phyloP scores from a whole-genome alignment of 2,113 vertebrate genomes.

The Siniperca knerii region DNA sequence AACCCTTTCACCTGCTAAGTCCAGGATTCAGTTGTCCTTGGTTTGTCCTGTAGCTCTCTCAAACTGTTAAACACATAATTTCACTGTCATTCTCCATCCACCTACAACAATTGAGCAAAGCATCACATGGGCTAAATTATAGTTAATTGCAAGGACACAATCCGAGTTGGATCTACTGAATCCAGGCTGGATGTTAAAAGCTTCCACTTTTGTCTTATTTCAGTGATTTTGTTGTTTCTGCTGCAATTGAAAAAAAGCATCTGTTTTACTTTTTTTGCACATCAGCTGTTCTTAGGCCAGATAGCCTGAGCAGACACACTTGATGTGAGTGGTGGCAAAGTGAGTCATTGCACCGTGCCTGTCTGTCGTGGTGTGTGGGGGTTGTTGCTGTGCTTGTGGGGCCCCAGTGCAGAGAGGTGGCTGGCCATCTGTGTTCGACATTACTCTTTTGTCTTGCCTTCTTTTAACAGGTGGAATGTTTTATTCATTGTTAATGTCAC shows the following conservation, averaged over 20 bases:
- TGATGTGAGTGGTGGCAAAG: constrained; percentile 99
- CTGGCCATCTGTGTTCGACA: constrained; percentile 91
- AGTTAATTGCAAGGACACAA: constrained; percentile 55
- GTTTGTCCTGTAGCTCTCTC: constrained; percentile 65
- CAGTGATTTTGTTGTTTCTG: constrained; percentile 86
- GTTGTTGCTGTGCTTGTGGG: constrained; percentile 86
- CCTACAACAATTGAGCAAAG: constrained; percentile 35
- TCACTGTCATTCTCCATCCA: constrained; percentile 83
- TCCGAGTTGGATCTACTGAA: constrained; percentile 75
- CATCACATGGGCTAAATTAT: constrained; percentile 38
- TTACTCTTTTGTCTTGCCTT: constrained; percentile 80
- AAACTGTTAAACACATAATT: constrained; percentile 55
- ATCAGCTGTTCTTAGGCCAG: constrained; percentile 99
- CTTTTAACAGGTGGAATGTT: constrained; percentile 77
- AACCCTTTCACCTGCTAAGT: constrained; percentile 95
- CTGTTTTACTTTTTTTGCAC: constrained; percentile 92
- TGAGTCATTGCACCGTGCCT: constrained; percentile 98
- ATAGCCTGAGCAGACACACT: constrained; percentile 99
- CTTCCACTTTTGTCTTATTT: constrained; percentile 95
- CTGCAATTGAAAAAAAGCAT: constrained; percentile 90
- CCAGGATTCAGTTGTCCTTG: constrained; percentile 84
- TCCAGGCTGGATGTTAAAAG: constrained; percentile 77
- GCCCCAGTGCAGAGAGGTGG: constrained; percentile 88
- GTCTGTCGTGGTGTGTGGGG: constrained; percentile 84
- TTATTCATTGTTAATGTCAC: constrained; percentile 82